Percentiles rank a stretch among this genome's conserved stretches.
phyloP scores from a whole-genome alignment of 2,797 vertebrate genomes.

The Myotis findleyi region DNA sequence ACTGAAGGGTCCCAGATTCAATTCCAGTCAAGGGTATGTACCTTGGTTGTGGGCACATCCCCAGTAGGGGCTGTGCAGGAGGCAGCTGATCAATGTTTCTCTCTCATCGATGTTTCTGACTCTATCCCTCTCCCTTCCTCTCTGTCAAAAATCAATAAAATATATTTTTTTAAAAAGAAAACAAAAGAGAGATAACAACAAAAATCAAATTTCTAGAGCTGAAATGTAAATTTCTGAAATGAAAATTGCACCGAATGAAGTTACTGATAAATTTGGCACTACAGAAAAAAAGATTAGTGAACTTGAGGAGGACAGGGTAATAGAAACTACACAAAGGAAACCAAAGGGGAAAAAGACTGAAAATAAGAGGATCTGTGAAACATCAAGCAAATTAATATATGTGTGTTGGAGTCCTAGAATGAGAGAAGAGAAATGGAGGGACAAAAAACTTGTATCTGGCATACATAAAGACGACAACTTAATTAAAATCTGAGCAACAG shows the following conservation, averaged over 20 bases:
- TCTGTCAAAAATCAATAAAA: too few relatives aligned
- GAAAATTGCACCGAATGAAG: neutral
- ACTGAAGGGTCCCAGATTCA: too few relatives aligned
- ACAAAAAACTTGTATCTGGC: neutral
- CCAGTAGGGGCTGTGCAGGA: too few relatives aligned
- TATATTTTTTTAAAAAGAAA: neutral
- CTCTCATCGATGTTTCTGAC: too few relatives aligned
- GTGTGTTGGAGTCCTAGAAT: neutral
- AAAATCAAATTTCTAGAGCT: neutral
- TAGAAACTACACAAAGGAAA: neutral
- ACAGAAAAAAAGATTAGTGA: neutral
- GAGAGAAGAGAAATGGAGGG: neutral
- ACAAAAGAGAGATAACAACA: neutral
- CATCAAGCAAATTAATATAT: neutral
- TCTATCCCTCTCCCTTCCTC: too few relatives aligned
- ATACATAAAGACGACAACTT: neutral
- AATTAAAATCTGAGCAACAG: neutral
- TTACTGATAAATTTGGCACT: neutral
- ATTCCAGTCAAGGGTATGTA: too few relatives aligned
- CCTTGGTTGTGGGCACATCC: too few relatives aligned
- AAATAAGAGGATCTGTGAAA: neutral
- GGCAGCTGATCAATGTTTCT: too few relatives aligned
- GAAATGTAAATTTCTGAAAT: neutral
- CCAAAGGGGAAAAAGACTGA: neutral
- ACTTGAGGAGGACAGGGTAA: neutral